Evolutionary conservation across 2,113 vertebrate species (phyloP).

Genomic region (Coptodon bakossiorum): DNA sequence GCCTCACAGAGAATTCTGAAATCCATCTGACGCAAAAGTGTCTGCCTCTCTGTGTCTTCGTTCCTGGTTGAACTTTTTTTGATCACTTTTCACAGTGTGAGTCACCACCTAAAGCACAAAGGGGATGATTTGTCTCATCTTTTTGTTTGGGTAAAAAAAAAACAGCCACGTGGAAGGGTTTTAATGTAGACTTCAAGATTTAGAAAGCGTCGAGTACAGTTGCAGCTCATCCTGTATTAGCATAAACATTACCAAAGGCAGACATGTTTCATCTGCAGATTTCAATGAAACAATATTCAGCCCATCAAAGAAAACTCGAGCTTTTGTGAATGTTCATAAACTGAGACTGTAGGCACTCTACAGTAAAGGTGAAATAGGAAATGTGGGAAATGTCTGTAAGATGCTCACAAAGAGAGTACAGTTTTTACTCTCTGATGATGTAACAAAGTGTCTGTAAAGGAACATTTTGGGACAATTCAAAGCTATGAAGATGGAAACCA

Average conservation of each 20-base stretch:
- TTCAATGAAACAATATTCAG: background rate
- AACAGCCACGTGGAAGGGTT: background rate
- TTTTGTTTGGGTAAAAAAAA: fast-evolving
- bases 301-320: background rate
- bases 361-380: background rate
- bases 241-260: background rate
- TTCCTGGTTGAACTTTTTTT: background rate
- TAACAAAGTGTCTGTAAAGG: background rate
- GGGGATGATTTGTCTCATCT: background rate
- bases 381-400: background rate
- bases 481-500: background rate
- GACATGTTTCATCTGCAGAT: background rate
- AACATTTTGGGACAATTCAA: background rate
- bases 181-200: background rate
- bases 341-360: too few species aligned
- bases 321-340: background rate
- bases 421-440: background rate
- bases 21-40: background rate
- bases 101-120: background rate
- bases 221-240: background rate
- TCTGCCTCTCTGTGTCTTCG: background rate
- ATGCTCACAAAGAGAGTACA: background rate
- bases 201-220: background rate
- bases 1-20: background rate
- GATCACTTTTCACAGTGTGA: background rate